Percentiles rank a stretch among this genome's conserved stretches.
phyloP scores from a whole-genome alignment of 2,888 invertebrate genomes.

The Venusia cambrica region DNA sequence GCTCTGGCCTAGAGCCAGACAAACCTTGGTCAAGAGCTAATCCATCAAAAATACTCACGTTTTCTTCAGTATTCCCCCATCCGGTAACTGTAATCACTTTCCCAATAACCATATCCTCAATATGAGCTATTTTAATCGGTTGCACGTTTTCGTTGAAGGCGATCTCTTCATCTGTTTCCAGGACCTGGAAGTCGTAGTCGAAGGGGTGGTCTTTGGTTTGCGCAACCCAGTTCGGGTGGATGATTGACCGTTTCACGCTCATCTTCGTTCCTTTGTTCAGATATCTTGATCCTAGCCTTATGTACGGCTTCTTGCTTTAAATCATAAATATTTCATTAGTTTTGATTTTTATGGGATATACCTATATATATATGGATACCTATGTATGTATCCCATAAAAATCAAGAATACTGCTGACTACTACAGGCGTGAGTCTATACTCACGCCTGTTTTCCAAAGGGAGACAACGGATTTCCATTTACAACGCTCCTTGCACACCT shows the following conservation, averaged over 20 bases:
- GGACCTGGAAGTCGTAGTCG: slow-evolving; percentile 66
- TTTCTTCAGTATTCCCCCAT: slow-evolving; percentile 71
- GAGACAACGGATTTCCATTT: no score
- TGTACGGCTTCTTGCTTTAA: slow-evolving; percentile 57
- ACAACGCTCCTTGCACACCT: no score
- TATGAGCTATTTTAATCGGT: slow-evolving; percentile 60
- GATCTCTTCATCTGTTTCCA: slow-evolving; percentile 51
- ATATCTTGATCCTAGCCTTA: slow-evolving; percentile 64
- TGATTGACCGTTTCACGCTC: slow-evolving; percentile 37
- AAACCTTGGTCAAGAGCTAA: no score
- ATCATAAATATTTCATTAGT: slow-evolving; percentile 6
- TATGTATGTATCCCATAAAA: no score
- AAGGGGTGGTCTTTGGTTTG: slow-evolving; percentile 62
- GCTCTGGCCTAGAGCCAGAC: no score
- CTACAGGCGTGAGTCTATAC: no score
- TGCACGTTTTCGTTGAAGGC: slow-evolving; percentile 55
- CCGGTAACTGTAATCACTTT: slow-evolving; percentile 67
- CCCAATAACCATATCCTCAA: slow-evolving; percentile 67
- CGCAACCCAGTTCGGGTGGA: slow-evolving; percentile 58
- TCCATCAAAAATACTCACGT: slow-evolving; percentile 58
- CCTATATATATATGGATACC: no score
- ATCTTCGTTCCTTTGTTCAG: slow-evolving; percentile 53
- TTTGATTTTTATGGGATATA: no score
- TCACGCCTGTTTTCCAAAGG: no score
- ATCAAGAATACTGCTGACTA: no score